Evolutionary conservation across 2,888 invertebrate species (phyloP).

Genomic region (Leptinotarsa haldemani): DNA sequence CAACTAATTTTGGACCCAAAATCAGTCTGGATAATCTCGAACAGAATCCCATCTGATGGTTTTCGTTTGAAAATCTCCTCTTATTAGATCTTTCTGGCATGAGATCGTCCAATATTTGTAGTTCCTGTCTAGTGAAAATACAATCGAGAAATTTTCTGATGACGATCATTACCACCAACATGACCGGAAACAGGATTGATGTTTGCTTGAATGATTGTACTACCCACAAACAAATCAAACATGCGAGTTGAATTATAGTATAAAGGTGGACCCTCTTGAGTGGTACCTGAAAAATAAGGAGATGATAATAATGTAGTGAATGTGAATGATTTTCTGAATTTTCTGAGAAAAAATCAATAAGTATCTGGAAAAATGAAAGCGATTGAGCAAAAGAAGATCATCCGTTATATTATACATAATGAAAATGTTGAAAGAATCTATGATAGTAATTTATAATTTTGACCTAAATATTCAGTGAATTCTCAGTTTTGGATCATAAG

Average conservation of each 20-base stretch:
- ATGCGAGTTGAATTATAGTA: constrained; percentile 89
- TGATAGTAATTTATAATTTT: no score
- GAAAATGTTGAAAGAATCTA: no score
- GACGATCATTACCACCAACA: constrained; percentile 97
- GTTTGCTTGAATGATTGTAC: constrained; percentile 92
- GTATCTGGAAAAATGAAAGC: no score
- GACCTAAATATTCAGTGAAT: no score
- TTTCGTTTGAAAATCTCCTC: constrained; percentile 67
- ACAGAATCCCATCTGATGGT: constrained; percentile 2
- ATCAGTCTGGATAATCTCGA: constrained; percentile 56
- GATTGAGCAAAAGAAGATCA: no score
- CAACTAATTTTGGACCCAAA: constrained; percentile 56
- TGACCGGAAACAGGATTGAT: constrained; percentile 95
- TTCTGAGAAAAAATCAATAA: no score
- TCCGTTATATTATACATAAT: no score
- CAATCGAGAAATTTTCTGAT: constrained; percentile 92
- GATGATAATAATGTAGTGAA: no score
- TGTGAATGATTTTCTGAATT: no score
- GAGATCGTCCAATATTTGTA: constrained; percentile 95
- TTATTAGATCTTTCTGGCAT: constrained; percentile 94
- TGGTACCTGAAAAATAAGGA: constrained; percentile 77
- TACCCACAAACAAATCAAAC: constrained; percentile 87
- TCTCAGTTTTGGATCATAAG: no score
- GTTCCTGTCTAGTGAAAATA: constrained; percentile 89
- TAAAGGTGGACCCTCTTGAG: constrained; percentile 91